Evolutionary conservation across 2,113 vertebrate species (phyloP).

Genomic region (Anhinga rufa): DNA sequence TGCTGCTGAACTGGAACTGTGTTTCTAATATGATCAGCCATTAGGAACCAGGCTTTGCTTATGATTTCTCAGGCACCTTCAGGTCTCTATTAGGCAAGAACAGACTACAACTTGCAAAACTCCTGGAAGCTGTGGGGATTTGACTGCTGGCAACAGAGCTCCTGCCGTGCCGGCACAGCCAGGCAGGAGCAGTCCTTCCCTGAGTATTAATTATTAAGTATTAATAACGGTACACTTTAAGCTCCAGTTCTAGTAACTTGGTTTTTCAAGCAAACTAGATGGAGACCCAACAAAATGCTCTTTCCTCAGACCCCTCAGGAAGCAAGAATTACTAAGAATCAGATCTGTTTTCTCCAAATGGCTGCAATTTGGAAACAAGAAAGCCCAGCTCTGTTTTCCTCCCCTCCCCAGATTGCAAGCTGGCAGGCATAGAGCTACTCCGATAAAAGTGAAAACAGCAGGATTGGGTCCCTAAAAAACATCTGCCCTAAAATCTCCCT

Average conservation of each 20-base stretch:
- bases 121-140: neutral
- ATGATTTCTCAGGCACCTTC: neutral
- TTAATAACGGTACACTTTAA: neutral
- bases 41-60: neutral
- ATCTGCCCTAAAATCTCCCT: neutral
- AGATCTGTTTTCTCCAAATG: neutral
- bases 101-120: neutral
- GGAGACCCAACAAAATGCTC: neutral
- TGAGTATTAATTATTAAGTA: too few species aligned
- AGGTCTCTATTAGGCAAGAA: neutral
- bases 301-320: neutral
- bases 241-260: neutral
- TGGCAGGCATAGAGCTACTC: neutral
- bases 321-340: neutral
- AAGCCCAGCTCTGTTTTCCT: fast-evolving
- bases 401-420: neutral
- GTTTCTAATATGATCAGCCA: neutral
- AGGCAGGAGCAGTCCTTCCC: neutral
- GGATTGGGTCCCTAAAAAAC: neutral
- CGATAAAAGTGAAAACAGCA: neutral
- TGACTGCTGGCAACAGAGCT: neutral
- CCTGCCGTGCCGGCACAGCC: neutral
- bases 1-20: neutral
- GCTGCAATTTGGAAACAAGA: neutral
- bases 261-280: neutral